These are phyloP conservation scores for Coccyzus lansbergi DNA, from an alignment of 2,797 vertebrate genomes.

Conservation along the genomic window DNA sequence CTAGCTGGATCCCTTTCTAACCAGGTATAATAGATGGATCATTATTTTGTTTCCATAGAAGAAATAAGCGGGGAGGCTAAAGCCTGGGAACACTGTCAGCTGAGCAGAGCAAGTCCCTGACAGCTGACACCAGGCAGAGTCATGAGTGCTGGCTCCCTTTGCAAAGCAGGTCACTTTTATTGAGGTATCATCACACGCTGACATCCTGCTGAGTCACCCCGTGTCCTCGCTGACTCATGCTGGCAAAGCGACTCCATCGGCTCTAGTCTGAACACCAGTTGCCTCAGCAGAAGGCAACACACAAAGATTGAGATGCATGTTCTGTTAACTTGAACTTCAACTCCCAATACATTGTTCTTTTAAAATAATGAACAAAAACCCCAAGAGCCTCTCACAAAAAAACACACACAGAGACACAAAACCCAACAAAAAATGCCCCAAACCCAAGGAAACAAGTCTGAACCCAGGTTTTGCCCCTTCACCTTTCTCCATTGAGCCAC, in stretches of 20 bases:
- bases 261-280: rapidly evolving
- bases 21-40: constrained; percentile 43
- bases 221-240: constrained; percentile 6
- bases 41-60: constrained; percentile 29
- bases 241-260: neutral
- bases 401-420: too few species aligned
- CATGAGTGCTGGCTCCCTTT: neutral
- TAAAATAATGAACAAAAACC: neutral
- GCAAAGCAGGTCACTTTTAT: constrained; percentile 39
- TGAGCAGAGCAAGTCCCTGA: constrained; percentile 25
- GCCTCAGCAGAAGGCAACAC: neutral
- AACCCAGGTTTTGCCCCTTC: neutral
- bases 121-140: constrained; percentile 21
- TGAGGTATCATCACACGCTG: neutral
- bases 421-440: neutral
- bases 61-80: neutral
- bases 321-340: neutral
- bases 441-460: neutral
- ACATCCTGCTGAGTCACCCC: constrained; percentile 33
- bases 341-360: neutral
- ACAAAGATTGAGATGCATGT: neutral
- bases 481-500: neutral
- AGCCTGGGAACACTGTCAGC: constrained; percentile 11
- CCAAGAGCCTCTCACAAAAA: neutral
- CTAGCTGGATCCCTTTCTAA: constrained; percentile 46